These are phyloP conservation scores for Danio tinwini DNA, from an alignment of 2,797 vertebrate genomes.

Conservation along the genomic window DNA sequence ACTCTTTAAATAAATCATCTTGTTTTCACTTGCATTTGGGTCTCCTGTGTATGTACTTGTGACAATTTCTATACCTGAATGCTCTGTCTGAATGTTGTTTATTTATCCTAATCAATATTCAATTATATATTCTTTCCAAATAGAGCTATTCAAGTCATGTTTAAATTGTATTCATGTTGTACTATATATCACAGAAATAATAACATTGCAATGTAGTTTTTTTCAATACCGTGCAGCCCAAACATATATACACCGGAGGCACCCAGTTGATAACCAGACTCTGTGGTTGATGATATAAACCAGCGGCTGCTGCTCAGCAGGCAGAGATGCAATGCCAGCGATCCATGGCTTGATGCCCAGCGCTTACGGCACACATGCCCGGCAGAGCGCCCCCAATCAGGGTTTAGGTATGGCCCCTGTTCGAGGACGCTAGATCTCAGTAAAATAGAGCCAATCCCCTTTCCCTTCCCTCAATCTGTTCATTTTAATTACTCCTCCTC, in stretches of 20 bases:
- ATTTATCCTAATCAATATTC: too few relatives aligned
- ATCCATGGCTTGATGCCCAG: slow-evolving; percentile 17
- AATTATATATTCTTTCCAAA: too few relatives aligned
- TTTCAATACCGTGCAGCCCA: too few relatives aligned
- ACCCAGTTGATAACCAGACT: slow-evolving; percentile 18
- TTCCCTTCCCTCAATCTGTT: slow-evolving; percentile 35
- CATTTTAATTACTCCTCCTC: slow-evolving; percentile 48
- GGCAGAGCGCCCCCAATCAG: slow-evolving; percentile 41
- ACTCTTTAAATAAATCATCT: too few relatives aligned
- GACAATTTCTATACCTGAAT: too few relatives aligned
- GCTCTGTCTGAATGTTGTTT: too few relatives aligned
- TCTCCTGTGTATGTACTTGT: too few relatives aligned
- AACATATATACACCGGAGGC: background rate
- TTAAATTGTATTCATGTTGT: too few relatives aligned
- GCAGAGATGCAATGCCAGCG: background rate
- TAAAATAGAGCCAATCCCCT: slow-evolving; percentile 31
- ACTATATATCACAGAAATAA: too few relatives aligned
- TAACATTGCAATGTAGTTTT: too few relatives aligned
- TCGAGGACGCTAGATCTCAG: background rate
- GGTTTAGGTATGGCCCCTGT: slow-evolving; percentile 13
- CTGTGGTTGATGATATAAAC: background rate
- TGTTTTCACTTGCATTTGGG: too few relatives aligned
- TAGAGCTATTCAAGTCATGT: too few relatives aligned
- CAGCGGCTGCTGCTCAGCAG: background rate
- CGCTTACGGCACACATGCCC: background rate